Evolutionary conservation across 2,888 invertebrate genomes (phyloP), one percentile per base, ranked within the genome.

Genomic region (Perizoma affinitatum): DNA sequence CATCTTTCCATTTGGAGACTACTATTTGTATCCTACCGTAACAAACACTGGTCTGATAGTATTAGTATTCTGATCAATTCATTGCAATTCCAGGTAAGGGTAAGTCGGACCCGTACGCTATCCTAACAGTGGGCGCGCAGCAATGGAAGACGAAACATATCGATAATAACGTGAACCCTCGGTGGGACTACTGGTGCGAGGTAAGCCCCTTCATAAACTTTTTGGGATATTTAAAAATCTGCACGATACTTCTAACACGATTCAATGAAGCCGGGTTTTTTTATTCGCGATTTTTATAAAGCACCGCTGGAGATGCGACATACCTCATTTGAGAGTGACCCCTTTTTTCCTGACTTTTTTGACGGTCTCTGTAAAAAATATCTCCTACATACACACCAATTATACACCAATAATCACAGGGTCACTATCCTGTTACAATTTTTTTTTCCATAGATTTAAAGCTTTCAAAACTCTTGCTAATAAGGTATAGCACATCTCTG

Each of bases 171-270:
- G 95, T 99, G 36, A 97, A 98, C 93, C 99, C 99, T 5, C 96
- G 97, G 72, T 99, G 99, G 99, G 98, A 99, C 88, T 98, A 94
- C 88, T 98, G 97, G 95, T 99, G 98, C 84, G 99, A 99, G 97
- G 98, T 98, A 69, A 80, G 87, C 43, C 53, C 46, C 7, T 22
- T 7, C 38, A 7, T 4, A 38, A 4, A 1, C 22, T 22, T 22
- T 3, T 22, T 22, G 22, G 22, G 22, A 22, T 22, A 22, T 22
- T 22, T 22, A 2, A 22, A 2, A 22, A 22, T 22, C 22, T 22
- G 22, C 22, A 22, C 22, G 1, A 22, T 4, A 22, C 7, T 11
- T 22, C 6, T 8, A 22, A 7, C 44, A 22, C 36, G 49, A 44
- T 49, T 50, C 34, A 6, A 36, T 45, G 22, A 46, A 22, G 33